These are phyloP conservation scores for Centrocercus urophasianus DNA, from an alignment of 2,113 vertebrate genomes.

Conservation along the genomic window DNA sequence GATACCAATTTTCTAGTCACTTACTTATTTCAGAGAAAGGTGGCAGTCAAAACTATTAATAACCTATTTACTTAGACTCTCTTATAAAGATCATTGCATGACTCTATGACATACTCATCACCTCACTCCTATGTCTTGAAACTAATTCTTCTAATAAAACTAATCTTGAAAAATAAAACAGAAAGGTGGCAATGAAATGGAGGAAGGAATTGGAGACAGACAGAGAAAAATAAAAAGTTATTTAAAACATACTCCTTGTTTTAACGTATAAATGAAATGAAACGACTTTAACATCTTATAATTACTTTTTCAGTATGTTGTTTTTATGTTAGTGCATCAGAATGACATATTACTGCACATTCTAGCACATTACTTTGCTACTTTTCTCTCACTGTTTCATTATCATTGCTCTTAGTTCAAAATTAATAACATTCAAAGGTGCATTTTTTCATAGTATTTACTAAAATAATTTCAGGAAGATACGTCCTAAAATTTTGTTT, in stretches of 20 bases:
- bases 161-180: neutral
- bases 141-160: neutral
- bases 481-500: neutral
- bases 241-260: neutral
- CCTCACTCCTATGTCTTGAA: neutral
- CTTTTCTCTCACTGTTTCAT: neutral
- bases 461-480: neutral
- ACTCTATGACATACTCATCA: neutral
- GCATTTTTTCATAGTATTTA: neutral
- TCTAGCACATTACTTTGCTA: neutral
- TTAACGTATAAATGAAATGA: neutral
- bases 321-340: neutral
- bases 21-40: neutral
- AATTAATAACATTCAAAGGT: rapidly evolving
- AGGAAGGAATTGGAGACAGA: neutral
- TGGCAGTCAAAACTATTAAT: neutral
- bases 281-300: neutral
- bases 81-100: neutral
- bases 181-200: rapidly evolving
- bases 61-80: neutral
- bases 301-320: neutral
- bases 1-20: neutral
- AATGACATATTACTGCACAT: neutral
- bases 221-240: neutral
- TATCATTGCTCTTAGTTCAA: neutral